Evolutionary conservation across 64 coral and sea anemone genomes (phyloP), one percentile per base, ranked within the genome.

Genomic region (Porites australiensis): DNA sequence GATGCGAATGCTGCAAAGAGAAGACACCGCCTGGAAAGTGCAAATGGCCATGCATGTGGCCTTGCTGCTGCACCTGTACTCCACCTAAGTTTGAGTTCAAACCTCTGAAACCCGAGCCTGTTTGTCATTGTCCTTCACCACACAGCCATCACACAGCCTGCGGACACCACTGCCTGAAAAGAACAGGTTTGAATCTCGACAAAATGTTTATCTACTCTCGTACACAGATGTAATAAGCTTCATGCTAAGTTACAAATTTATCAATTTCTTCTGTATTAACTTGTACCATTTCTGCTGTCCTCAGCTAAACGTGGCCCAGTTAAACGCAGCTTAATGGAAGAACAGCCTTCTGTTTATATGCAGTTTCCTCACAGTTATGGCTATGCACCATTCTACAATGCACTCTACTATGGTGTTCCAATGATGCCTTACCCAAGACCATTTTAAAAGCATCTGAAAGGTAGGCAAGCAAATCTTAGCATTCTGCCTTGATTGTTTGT

Each of bases 1-100:
- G 72, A 14, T 93, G 91, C 58, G 91, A 93, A 77, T 93, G 91
- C 51, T 93, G 91, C 58, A 74, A 85, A 50, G 91, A 93, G 50
- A 83, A 83, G 50, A 85, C 91, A 22, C 91, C 91, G 2, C 91
- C 91, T 11, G 86, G 86, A 60, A 87, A 93, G 75, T 93, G 91
- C 91, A 93, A 93, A 62, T 93, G 91, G 91, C 91, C 91, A 58
- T 93, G 91, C 62, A 70, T 93, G 91, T 93, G 91, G 91, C 91
- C 91, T 22, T 93, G 91, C 74, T 93, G 91, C 83, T 93, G 91
- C 16, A 85, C 83, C 74, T 93, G 91, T 54, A 93, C 91, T 18
- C 91, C 91, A 77, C 91, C 91, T 23, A 93, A 93, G 53, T 93
- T 93, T 85, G 75, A 87, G 15, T 93, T 93, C 46, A 93, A 93